phyloP scores from a whole-genome alignment of 2,113 vertebrate species.

The Chamaetylas fuelleborni region DNA sequence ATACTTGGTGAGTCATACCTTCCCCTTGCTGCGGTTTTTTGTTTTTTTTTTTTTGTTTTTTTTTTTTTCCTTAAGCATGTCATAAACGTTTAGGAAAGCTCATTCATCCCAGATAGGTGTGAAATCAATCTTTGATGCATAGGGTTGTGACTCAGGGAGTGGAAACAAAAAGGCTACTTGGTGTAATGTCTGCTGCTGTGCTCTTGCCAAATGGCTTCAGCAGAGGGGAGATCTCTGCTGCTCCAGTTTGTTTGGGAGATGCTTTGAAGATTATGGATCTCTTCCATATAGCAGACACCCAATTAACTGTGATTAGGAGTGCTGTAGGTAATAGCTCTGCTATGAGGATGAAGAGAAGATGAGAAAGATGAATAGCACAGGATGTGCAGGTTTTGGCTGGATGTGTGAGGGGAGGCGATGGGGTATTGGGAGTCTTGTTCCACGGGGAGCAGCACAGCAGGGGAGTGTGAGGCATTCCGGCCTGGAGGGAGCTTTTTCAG shows the following conservation, averaged over 20 bases:
- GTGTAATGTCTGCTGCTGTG: background rate
- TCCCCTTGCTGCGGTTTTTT: background rate
- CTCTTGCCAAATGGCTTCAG: constrained; percentile 40
- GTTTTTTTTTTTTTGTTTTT: background rate
- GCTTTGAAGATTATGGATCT: constrained; percentile 57
- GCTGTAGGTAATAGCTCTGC: constrained; percentile 34
- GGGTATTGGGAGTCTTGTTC: background rate
- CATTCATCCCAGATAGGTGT: constrained; percentile 47
- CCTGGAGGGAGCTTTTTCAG: background rate
- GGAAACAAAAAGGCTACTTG: constrained; percentile 40
- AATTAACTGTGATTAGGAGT: constrained; percentile 56
- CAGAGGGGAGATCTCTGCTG: background rate
- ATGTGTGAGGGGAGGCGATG: background rate
- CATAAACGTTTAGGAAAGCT: constrained; percentile 38
- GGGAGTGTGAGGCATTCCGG: background rate
- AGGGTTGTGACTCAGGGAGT: constrained; percentile 51
- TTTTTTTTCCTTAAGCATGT: background rate
- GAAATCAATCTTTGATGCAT: constrained; percentile 55
- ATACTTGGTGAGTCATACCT: constrained; percentile 42
- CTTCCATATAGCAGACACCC: background rate
- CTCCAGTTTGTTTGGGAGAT: constrained; percentile 36
- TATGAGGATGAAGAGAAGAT: constrained; percentile 48
- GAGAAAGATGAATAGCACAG: constrained; percentile 48
- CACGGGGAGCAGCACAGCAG: background rate
- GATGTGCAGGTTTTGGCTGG: constrained; percentile 30